A percentile compares a stretch with the other conserved stretches of the same genome.
Conservation (phyloP, 2,113 vertebrate species). For the Stomatorhinus ivindoensis region DNA sequence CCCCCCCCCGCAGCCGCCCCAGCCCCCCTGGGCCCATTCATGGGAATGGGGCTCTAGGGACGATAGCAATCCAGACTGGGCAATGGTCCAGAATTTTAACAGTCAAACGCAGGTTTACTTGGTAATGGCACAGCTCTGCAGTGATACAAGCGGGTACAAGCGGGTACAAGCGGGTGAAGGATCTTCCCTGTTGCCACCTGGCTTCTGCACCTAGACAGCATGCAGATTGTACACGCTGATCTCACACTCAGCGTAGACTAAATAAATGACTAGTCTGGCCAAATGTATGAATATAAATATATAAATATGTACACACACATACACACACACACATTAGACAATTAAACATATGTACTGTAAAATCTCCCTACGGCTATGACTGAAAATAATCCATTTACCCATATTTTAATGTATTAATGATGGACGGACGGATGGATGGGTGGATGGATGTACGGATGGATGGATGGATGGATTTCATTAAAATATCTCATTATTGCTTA, state of each 20-base stretch:
- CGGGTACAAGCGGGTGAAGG: conserved; percentile 21
- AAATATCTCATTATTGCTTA: not conserved
- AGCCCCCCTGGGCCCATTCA: not conserved
- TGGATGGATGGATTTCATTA: no score
- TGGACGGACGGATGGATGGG: not conserved
- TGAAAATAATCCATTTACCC: not conserved
- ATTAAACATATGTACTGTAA: not conserved
- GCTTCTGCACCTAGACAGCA: not conserved
- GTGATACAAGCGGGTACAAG: conserved; percentile 18
- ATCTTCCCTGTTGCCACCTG: not conserved
- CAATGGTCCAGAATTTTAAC: not conserved
- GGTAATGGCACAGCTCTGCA: not conserved
- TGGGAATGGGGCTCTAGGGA: not conserved
- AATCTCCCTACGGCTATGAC: not conserved
- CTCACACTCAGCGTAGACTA: not conserved
- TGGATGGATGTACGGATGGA: not conserved
- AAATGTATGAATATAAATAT: not conserved
- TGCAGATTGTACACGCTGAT: not conserved
- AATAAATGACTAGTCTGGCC: not conserved
- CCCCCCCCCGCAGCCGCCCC: not conserved
- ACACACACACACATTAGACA: not conserved
- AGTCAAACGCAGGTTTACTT: not conserved
- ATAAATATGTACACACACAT: not conserved
- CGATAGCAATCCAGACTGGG: not conserved
- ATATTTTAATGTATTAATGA: not conserved